Base-by-base conservation (phyloP, 64 coral and sea anemone species). In the Pocillopora damicornis region DNA sequence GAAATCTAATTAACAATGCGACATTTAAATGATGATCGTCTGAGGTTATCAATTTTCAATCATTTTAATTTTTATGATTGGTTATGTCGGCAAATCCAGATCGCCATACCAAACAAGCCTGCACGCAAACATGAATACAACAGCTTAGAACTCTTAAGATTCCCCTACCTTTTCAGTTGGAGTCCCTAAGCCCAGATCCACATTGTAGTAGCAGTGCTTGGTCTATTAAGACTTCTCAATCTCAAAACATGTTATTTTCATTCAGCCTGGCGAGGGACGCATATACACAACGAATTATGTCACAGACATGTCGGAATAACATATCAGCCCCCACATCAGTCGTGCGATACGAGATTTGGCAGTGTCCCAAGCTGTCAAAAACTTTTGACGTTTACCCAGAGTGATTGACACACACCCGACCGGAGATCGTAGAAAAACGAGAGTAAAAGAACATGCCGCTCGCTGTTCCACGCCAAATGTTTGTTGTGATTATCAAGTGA, bases 1-100 rank as follows among this genome's bases (percentile, higher is more conserved):
- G 72, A 85, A 85, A 85, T 85, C 81, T 85, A 85, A 85, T 85
- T 85, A 85, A 85, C 63, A 85, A 85, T 72, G 65, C 65, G 81
- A 85, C 81, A 85, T 36, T 85, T 73, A 25, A 85, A 85, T 85
- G 26, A 73, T 85, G 37, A 37, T 25, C 58, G 62, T 57, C 65
- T 85, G 63, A 57, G 18, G 81, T 73, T 71, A 71, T 85, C 81
- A 42, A 56, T 85, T 85, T 85, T 65, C 13, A 58, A 66, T 58
- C 38, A 85, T n/a, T 58, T 71, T 37, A 66, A 73, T 69, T 85
- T 85, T 85, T 15, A 59, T 63, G 59, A 63, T 81, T 81, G 42
- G 42, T 71, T 9, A 25, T 20, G 25, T 71, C 22, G 64, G 16
- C 64, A 22, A 23, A 23, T 71, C 18, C 67, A 22, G 9, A 23